These are phyloP conservation scores for Aleadryas rufinucha DNA, from an alignment of 2,113 vertebrate genomes.

Conservation along the genomic window DNA sequence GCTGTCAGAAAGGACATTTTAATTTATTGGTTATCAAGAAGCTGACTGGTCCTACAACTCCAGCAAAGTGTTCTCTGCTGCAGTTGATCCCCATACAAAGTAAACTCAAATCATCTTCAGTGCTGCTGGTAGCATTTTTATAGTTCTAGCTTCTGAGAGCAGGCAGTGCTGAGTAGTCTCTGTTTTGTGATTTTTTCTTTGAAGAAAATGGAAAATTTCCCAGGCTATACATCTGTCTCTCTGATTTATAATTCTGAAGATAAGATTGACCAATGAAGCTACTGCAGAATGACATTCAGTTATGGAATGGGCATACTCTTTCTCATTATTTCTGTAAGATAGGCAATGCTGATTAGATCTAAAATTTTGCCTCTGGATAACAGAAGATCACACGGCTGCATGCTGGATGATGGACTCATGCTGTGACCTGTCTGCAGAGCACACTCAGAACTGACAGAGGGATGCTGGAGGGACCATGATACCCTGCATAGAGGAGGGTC, in stretches of 20 bases:
- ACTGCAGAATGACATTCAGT: neutral
- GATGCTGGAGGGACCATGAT: neutral
- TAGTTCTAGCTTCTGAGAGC: neutral
- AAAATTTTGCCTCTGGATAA: neutral
- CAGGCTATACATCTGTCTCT: neutral
- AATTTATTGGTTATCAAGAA: slow-evolving; percentile 33
- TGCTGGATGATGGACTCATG: neutral
- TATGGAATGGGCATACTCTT: neutral
- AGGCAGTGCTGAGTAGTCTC: neutral
- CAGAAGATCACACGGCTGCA: neutral
- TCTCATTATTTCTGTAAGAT: neutral
- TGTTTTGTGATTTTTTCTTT: neutral
- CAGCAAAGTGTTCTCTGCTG: neutral
- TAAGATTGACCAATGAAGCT: neutral
- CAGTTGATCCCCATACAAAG: neutral
- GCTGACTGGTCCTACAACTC: neutral
- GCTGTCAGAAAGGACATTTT: slow-evolving; percentile 18
- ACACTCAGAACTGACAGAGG: neutral
- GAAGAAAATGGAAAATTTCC: neutral
- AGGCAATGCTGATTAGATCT: neutral
- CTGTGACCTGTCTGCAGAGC: neutral
- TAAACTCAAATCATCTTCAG: neutral
- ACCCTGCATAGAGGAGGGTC: neutral
- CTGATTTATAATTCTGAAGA: slow-evolving; percentile 17
- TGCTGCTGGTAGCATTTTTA: neutral